A percentile compares a stretch with the other conserved stretches of the same genome.
Evolutionary conservation across 2,113 vertebrate species (phyloP).

Genomic region (Pyrgilauda ruficollis): DNA sequence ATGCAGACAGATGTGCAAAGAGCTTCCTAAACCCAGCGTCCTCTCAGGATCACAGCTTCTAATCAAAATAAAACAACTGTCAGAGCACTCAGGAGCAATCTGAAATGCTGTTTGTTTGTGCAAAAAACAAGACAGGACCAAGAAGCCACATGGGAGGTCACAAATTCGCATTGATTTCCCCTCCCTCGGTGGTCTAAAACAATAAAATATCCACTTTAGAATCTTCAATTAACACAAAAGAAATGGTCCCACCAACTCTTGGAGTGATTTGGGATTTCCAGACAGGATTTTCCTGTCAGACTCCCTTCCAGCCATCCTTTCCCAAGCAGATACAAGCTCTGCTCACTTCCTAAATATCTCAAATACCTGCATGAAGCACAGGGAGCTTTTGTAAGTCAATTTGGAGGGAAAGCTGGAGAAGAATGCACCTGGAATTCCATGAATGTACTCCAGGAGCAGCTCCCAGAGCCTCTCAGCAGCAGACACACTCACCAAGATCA

Average conservation of each 20-base stretch:
- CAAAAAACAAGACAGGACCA: background rate
- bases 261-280: background rate
- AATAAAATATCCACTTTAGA: background rate
- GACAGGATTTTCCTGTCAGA: background rate
- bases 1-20: background rate
- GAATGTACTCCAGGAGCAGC: background rate
- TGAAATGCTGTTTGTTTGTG: background rate
- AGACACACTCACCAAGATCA: background rate
- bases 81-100: rapidly evolving
- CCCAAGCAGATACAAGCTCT: background rate
- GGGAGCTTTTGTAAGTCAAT: background rate
- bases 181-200: rapidly evolving
- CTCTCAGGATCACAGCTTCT: background rate
- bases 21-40: background rate
- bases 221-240: background rate
- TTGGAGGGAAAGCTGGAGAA: background rate
- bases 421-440: slow-evolving; percentile 41
- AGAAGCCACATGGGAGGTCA: background rate
- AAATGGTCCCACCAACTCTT: background rate
- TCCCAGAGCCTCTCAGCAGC: background rate
- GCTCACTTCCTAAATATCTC: background rate
- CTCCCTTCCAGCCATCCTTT: background rate
- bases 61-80: background rate
- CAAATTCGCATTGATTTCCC: background rate
- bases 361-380: background rate